Percentiles rank a stretch among this genome's conserved stretches.
Conservation (phyloP, 35 echinoderm and acorn worm genomes). For the Heliocidaris erythrogramma region DNA sequence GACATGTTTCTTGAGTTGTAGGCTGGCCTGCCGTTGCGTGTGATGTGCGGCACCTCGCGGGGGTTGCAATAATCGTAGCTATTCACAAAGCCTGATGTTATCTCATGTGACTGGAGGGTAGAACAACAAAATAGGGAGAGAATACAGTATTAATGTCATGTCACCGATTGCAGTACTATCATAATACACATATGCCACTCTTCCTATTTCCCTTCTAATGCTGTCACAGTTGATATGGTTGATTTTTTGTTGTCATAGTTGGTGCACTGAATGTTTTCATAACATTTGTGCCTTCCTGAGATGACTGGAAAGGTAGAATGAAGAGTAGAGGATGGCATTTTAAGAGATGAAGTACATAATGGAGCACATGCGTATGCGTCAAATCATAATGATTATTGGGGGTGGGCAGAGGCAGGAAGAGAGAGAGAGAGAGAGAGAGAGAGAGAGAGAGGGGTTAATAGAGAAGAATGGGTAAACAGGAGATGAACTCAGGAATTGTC, state of each 20-base stretch:
- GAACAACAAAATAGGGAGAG: background rate
- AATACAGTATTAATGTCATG: constrained; percentile 4
- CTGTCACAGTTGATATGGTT: background rate
- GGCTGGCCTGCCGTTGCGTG: constrained; percentile 28
- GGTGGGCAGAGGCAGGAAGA: background rate
- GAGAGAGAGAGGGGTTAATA: too few species aligned
- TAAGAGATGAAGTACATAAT: background rate
- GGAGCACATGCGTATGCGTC: too few species aligned
- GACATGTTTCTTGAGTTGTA: constrained; percentile 50
- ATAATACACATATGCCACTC: constrained; percentile 2
- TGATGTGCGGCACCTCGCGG: constrained; percentile 39
- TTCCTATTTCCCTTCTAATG: background rate
- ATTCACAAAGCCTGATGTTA: constrained; percentile 48
- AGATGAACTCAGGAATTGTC: too few species aligned
- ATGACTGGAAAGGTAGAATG: background rate
- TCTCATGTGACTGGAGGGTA: constrained; percentile 41
- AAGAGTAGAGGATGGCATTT: background rate
- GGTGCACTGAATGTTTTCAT: background rate
- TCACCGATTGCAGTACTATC: background rate
- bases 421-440: too few species aligned
- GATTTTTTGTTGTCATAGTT: background rate
- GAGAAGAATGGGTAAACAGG: too few species aligned
- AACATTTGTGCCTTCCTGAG: background rate
- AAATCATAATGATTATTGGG: too few species aligned
- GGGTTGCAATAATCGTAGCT: constrained; percentile 53